phyloP scores from a whole-genome alignment of 2,888 invertebrate species.

The Ophion costatus region DNA sequence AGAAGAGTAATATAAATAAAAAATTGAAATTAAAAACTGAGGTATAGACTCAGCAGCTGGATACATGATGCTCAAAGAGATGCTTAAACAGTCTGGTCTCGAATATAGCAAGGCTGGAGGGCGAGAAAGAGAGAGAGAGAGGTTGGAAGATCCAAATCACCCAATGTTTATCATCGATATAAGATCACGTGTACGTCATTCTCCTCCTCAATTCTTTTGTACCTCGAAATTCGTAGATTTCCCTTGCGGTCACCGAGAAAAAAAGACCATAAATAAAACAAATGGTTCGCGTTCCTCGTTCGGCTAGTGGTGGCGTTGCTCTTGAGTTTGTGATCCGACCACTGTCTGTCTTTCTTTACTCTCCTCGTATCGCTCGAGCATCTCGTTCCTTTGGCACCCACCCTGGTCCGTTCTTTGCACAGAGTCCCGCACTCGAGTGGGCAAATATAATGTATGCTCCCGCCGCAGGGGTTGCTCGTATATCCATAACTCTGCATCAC shows the following conservation, averaged over 20 bases:
- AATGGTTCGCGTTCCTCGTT: slow-evolving; percentile 37
- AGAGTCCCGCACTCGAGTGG: slow-evolving; percentile 37
- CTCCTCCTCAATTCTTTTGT: neutral
- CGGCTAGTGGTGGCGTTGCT: slow-evolving; percentile 3
- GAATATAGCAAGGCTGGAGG: too few species aligned
- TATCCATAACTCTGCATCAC: neutral
- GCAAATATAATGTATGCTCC: slow-evolving; percentile 40
- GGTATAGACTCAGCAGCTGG: too few species aligned
- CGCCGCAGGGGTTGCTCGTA: neutral
- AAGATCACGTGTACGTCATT: slow-evolving; percentile 31
- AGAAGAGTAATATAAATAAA: too few species aligned
- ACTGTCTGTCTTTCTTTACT: slow-evolving; percentile 6
- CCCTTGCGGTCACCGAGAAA: slow-evolving; percentile 9
- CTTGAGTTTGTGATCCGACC: slow-evolving; percentile 15
- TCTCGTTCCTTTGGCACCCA: slow-evolving; percentile 11
- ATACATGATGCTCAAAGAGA: too few species aligned
- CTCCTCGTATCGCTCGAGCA: slow-evolving; percentile 20
- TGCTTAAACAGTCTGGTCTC: too few species aligned
- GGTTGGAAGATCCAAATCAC: slow-evolving; percentile 13
- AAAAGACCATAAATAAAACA: neutral
- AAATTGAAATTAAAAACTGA: too few species aligned
- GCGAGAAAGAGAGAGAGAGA: slow-evolving; percentile 16
- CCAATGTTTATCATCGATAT: slow-evolving; percentile 39
- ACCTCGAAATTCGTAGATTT: slow-evolving; percentile 22
- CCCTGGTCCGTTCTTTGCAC: slow-evolving; percentile 23